Evolutionary conservation across 2,888 invertebrate genomes (phyloP).

Genomic region (Diarsia rubi): DNA sequence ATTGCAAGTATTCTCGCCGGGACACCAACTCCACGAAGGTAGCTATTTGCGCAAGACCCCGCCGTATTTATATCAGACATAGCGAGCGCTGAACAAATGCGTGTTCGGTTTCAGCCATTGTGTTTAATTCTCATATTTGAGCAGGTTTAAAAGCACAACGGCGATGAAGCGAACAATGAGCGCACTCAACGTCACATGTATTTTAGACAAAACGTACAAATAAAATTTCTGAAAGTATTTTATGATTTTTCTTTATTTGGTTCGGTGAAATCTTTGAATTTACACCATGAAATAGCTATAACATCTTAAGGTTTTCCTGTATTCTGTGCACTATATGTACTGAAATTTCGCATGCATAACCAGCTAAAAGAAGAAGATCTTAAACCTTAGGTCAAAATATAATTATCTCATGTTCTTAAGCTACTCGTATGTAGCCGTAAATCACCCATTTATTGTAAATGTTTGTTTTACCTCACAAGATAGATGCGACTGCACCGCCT

Average conservation of each 20-base stretch:
- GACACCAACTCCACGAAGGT: not conserved
- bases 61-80: slow-evolving; percentile 5
- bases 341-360: not conserved
- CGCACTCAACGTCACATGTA: slow-evolving; percentile 15
- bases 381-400: not conserved
- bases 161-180: slow-evolving; percentile 39
- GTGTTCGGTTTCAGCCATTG: slow-evolving; percentile 23
- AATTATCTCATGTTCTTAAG: not conserved
- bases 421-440: not conserved
- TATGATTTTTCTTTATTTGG: slow-evolving; percentile 6
- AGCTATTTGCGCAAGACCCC: not conserved
- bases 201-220: slow-evolving; percentile 9
- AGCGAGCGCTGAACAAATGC: slow-evolving; percentile 4
- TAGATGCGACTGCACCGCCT: slow-evolving; percentile 5
- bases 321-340: not conserved
- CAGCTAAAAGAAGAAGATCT: not conserved
- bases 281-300: not conserved
- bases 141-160: slow-evolving; percentile 31
- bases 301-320: not conserved
- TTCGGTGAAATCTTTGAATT: not conserved
- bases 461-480: slow-evolving; percentile 8
- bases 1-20: not conserved
- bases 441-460: not conserved
- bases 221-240: not conserved
- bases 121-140: slow-evolving; percentile 47